phyloP scores from a whole-genome alignment of 2,888 invertebrate species.

The Cheilosia variabilis region DNA sequence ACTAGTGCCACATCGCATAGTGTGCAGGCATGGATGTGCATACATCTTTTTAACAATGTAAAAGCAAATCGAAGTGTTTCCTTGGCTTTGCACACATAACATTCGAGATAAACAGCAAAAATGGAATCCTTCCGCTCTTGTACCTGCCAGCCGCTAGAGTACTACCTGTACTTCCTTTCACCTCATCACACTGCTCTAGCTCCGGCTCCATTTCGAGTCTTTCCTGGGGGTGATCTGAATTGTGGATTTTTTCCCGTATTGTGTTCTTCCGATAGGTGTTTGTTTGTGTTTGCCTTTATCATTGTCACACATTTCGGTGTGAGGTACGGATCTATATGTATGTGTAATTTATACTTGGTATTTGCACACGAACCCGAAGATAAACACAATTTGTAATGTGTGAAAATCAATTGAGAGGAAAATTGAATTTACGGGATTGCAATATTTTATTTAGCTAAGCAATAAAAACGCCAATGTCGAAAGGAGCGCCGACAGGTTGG shows the following conservation, averaged over 20 bases:
- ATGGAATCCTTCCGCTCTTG: slow-evolving; percentile 61
- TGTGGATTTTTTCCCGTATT: slow-evolving; percentile 52
- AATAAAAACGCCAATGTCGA: slow-evolving; percentile 57
- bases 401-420: slow-evolving; percentile 78
- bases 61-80: slow-evolving; percentile 67
- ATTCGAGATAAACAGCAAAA: slow-evolving; percentile 59
- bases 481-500: slow-evolving; percentile 32
- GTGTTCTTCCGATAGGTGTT: slow-evolving; percentile 64
- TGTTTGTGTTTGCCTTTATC: slow-evolving; percentile 73
- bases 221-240: slow-evolving; percentile 13
- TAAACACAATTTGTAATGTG: slow-evolving; percentile 78
- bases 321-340: slow-evolving; percentile 43
- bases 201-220: not conserved
- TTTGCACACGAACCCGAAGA: slow-evolving; percentile 75
- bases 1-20: not conserved
- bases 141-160: slow-evolving; percentile 38
- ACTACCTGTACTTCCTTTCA: slow-evolving; percentile 2
- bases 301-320: slow-evolving; percentile 69
- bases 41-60: slow-evolving; percentile 58
- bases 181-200: slow-evolving; percentile 32
- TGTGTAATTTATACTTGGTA: slow-evolving; percentile 74
- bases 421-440: slow-evolving; percentile 77
- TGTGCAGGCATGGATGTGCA: slow-evolving; percentile 4
- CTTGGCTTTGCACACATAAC: slow-evolving; percentile 61
- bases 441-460: slow-evolving; percentile 68